Evolutionary conservation across 2,888 invertebrate genomes (phyloP).

Genomic region (Homarus gammarus): DNA sequence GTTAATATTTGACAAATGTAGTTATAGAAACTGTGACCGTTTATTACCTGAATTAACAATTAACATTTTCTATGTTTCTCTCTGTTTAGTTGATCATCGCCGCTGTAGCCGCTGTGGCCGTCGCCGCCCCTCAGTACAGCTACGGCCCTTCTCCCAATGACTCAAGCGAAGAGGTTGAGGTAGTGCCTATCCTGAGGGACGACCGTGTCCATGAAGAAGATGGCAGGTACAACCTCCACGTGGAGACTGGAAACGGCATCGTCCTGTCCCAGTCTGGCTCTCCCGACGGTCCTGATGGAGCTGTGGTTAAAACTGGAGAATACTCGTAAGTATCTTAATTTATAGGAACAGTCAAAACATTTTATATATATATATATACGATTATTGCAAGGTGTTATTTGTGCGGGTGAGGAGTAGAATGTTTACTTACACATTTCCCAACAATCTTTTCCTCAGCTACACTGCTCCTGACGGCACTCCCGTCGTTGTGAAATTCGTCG

Average conservation of each 20-base stretch:
- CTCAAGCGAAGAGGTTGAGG: not conserved
- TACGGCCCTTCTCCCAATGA: conserved; percentile 14
- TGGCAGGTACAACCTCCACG: conserved; percentile 58
- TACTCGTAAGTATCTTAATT: conserved; percentile 53
- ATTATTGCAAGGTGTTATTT: too few relatives aligned
- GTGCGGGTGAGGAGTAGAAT: too few relatives aligned
- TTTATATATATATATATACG: too few relatives aligned
- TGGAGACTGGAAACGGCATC: conserved; percentile 71
- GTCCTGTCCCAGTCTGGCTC: conserved; percentile 58
- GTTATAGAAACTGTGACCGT: too few relatives aligned
- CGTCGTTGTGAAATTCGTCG: conserved; percentile 60
- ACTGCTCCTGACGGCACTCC: conserved; percentile 64
- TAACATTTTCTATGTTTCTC: too few relatives aligned
- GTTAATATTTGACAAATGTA: too few relatives aligned
- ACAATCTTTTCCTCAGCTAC: conserved; percentile 26
- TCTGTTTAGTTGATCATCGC: conserved; percentile 13
- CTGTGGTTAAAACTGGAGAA: conserved; percentile 60
- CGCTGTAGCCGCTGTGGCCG: conserved; percentile 14
- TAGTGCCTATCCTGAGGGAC: conserved; percentile 61
- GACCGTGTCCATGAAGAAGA: conserved; percentile 56
- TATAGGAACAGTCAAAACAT: not conserved
- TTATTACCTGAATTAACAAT: too few relatives aligned
- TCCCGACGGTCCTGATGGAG: conserved; percentile 47
- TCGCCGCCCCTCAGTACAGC: conserved; percentile 11
- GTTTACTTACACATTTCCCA: not conserved